Conservation (phyloP, 2,797 vertebrate species). For the Acanthornis magna region DNA sequence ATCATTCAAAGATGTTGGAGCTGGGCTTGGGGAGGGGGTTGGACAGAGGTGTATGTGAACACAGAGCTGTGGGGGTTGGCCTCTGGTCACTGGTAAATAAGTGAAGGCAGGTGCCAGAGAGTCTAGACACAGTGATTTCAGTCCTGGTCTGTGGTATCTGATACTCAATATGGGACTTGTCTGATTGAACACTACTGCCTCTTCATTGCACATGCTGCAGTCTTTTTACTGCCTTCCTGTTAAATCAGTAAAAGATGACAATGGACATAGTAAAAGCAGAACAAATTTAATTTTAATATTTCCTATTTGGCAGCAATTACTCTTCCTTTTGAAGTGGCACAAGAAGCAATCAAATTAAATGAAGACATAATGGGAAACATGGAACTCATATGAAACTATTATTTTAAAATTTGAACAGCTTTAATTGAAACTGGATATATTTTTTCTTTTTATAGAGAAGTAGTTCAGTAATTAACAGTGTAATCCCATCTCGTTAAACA, state of each 20-base stretch:
- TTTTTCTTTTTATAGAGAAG: conserved; percentile 69
- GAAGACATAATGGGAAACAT: conserved; percentile 72
- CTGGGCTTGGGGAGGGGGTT: conserved; percentile 59
- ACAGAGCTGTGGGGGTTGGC: conserved; percentile 78
- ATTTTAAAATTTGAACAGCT: conserved; percentile 69
- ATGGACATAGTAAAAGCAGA: conserved; percentile 75
- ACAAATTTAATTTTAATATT: conserved; percentile 81
- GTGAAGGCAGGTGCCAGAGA: conserved; percentile 99
- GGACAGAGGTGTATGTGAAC: conserved; percentile 74
- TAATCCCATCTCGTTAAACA: conserved; percentile 62
- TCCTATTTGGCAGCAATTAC: conserved; percentile 80
- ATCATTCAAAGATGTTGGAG: conserved; percentile 88
- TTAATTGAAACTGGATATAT: conserved; percentile 75
- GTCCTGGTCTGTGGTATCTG: conserved; percentile 92
- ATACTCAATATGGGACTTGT: conserved; percentile 92
- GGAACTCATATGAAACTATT: conserved; percentile 62
- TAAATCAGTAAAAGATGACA: conserved; percentile 87
- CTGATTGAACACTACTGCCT: conserved; percentile 88
- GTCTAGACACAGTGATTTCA: conserved; percentile 97
- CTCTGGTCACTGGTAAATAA: conserved; percentile 92
- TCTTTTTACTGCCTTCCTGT: conserved; percentile 87
- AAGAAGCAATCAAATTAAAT: conserved; percentile 78
- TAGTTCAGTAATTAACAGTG: conserved; percentile 62
- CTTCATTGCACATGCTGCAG: conserved; percentile 79
- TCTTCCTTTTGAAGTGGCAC: conserved; percentile 77